Conservation (phyloP, 2,888 invertebrate species). For the Caenorhabditis doughertyi region DNA sequence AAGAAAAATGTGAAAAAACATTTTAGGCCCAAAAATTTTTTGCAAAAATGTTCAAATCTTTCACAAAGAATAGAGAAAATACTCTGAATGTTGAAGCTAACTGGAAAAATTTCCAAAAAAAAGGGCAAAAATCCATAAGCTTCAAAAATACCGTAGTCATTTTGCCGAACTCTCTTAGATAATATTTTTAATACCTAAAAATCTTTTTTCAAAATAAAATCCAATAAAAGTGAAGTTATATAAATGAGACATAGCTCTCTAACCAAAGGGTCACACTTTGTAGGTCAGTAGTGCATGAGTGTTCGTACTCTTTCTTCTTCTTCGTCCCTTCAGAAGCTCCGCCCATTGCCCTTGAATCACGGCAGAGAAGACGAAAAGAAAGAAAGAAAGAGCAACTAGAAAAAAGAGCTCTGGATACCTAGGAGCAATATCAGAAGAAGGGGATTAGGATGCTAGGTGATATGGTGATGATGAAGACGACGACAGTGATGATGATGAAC, state of each 20-base stretch:
- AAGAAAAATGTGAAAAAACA: too few relatives aligned
- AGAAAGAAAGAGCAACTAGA: neutral
- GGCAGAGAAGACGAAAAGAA: slow-evolving; percentile 13
- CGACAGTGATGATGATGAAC: slow-evolving; percentile 34
- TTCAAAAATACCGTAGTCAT: too few relatives aligned
- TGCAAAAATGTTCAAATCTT: too few relatives aligned
- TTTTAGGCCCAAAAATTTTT: too few relatives aligned
- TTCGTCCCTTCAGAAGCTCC: slow-evolving; percentile 13
- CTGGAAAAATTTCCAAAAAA: too few relatives aligned
- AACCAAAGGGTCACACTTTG: slow-evolving; percentile 2
- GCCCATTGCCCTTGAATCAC: slow-evolving; percentile 15
- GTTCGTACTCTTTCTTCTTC: slow-evolving; percentile 9
- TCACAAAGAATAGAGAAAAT: too few relatives aligned
- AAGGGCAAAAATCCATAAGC: too few relatives aligned
- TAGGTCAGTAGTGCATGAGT: slow-evolving; percentile 53
- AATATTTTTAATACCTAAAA: too few relatives aligned
- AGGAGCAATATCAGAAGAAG: slow-evolving; percentile 5
- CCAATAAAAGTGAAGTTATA: neutral
- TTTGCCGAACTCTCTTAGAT: too few relatives aligned
- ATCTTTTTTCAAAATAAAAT: too few relatives aligned
- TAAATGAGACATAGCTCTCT: neutral
- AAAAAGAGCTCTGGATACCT: slow-evolving; percentile 4
- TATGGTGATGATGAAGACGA: slow-evolving; percentile 12
- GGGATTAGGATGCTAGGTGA: slow-evolving; percentile 7
- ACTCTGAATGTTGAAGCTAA: too few relatives aligned